Percentiles rank a stretch among this genome's conserved stretches.
Conservation (phyloP, 2,113 vertebrate species). For the Prietella phreatophila region DNA sequence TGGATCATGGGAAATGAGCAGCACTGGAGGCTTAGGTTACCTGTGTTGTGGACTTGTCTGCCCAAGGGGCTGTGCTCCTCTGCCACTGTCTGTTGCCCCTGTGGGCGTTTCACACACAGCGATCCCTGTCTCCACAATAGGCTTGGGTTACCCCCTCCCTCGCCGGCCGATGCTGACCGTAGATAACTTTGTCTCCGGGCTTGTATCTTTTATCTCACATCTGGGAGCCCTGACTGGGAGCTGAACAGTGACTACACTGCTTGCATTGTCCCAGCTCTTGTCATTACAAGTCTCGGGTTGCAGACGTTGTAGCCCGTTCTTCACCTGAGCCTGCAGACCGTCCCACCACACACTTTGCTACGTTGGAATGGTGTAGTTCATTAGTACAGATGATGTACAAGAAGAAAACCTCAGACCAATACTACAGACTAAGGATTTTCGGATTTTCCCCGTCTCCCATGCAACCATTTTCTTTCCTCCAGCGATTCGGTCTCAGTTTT, state of each 20-base stretch:
- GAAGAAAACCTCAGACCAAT: not conserved
- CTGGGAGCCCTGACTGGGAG: conserved; percentile 62
- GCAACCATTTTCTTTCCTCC: not conserved
- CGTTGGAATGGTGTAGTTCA: not conserved
- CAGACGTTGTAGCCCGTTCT: conserved; percentile 47
- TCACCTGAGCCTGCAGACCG: conserved; percentile 20
- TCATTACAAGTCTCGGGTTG: conserved; percentile 60
- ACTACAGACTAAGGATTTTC: not conserved
- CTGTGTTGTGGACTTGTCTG: conserved; percentile 47
- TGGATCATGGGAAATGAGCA: conserved; percentile 57
- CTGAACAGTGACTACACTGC: conserved; percentile 58
- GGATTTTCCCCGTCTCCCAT: not conserved
- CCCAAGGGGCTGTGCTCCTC: conserved; percentile 49
- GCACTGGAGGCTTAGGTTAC: conserved; percentile 55
- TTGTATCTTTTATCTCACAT: conserved; percentile 69
- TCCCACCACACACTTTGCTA: not conserved
- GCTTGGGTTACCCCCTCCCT: conserved; percentile 60
- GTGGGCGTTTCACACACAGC: conserved; percentile 52
- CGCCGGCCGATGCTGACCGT: conserved; percentile 55
- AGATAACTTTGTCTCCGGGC: conserved; percentile 69
- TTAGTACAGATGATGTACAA: not conserved
- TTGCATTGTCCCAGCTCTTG: conserved; percentile 57
- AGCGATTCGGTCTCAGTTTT: conserved; percentile 2
- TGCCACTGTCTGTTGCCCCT: conserved; percentile 56
- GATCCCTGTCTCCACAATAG: conserved; percentile 52